A percentile compares a stretch with the other conserved stretches of the same genome.
Evolutionary conservation across 2,888 invertebrate genomes (phyloP).

Genomic region (Acleris holmiana): DNA sequence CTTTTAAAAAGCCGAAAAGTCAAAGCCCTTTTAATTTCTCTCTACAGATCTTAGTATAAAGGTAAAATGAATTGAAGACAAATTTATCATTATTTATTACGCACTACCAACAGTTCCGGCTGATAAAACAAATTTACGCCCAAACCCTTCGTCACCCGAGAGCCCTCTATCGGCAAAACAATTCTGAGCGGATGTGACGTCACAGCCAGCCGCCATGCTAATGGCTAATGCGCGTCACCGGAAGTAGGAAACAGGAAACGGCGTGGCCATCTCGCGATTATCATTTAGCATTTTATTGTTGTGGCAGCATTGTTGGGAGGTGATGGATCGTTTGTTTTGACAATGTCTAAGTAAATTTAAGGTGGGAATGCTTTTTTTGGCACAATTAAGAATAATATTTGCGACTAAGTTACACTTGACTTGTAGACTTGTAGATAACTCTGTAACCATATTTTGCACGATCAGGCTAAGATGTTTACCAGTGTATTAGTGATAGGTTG

Average conservation of each 20-base stretch:
- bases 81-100: not conserved
- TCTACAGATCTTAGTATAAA: no score
- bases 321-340: conserved; percentile 36
- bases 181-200: conserved; percentile 66
- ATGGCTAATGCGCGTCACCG: conserved; percentile 82
- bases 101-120: conserved; percentile 4
- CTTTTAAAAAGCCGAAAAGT: no score
- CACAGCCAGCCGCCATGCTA: conserved; percentile 72
- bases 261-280: conserved; percentile 76
- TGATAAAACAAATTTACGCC: conserved; percentile 12
- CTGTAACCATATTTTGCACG: no score
- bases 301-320: conserved; percentile 38
- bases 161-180: conserved; percentile 28
- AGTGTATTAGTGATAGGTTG: no score
- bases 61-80: not conserved
- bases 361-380: not conserved
- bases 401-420: not conserved
- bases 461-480: no score
- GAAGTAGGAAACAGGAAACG: conserved; percentile 72
- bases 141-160: conserved; percentile 18
- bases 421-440: no score
- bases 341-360: conserved; percentile 24
- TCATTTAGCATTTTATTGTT: conserved; percentile 79
- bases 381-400: not conserved
- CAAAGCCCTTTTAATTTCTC: no score